Evolutionary conservation across 2,113 vertebrate species (phyloP).

Genomic region (Sylvilagus bachmani): DNA sequence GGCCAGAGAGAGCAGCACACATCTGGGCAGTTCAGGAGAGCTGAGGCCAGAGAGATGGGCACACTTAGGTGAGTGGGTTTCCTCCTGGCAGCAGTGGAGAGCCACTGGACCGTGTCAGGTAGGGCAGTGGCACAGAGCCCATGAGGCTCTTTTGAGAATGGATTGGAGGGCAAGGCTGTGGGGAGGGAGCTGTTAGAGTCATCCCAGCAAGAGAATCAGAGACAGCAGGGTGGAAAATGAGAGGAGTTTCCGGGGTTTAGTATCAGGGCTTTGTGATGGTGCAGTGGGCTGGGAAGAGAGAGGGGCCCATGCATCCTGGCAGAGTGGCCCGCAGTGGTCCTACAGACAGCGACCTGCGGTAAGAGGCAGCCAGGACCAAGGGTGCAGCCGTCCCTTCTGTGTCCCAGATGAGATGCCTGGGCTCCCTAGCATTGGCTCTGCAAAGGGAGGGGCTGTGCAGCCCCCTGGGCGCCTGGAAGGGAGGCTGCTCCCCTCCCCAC

Average conservation of each 20-base stretch:
- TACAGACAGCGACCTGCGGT: not conserved
- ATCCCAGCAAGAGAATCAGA: not conserved
- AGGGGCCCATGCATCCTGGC: not conserved
- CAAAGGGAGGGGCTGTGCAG: fast-evolving
- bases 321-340: not conserved
- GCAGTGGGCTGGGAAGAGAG: not conserved
- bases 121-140: not conserved
- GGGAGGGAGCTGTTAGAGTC: not conserved
- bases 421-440: not conserved
- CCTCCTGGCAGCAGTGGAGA: not conserved
- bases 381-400: not conserved
- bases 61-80: not conserved
- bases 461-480: not conserved
- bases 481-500: not conserved
- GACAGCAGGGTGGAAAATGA: not conserved
- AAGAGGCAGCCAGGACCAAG: not conserved
- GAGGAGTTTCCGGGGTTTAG: too few relatives aligned
- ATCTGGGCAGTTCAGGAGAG: not conserved
- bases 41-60: not conserved
- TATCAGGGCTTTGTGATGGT: not conserved
- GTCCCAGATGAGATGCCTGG: not conserved
- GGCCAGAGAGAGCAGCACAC: not conserved
- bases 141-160: not conserved
- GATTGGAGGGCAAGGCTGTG: not conserved
- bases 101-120: not conserved